Conservation (phyloP, 2,113 vertebrate genomes). For the Hepsetus odoe region DNA sequence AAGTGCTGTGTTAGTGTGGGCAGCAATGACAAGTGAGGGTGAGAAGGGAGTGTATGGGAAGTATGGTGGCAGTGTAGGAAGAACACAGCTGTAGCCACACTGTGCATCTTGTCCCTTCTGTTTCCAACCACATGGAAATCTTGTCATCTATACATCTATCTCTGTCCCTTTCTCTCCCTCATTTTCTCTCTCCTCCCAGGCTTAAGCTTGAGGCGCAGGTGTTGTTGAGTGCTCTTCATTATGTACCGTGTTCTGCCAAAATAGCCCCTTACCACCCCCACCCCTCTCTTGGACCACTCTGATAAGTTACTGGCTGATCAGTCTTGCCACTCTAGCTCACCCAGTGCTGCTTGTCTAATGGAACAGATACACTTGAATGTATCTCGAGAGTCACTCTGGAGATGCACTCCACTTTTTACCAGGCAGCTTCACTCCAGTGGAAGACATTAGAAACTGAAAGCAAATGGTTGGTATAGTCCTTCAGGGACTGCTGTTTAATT, state of each 20-base stretch:
- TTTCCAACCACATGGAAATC: constrained; percentile 5
- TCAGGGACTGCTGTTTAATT: background rate
- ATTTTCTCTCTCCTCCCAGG: background rate
- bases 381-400: constrained; percentile 2
- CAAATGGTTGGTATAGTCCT: background rate
- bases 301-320: constrained; percentile 36
- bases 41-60: background rate
- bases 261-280: background rate
- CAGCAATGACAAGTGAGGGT: background rate
- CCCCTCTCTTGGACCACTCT: constrained; percentile 4
- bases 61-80: background rate
- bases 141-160: background rate
- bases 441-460: background rate
- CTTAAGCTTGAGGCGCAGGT: constrained; percentile 27
- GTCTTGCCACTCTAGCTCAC: constrained; percentile 30
- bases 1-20: background rate
- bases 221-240: constrained; percentile 35
- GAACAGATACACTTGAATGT: constrained; percentile 17
- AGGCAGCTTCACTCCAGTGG: background rate
- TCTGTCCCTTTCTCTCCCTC: no score
- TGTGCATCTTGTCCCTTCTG: background rate
- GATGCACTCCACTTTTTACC: background rate
- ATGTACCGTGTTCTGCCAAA: constrained; percentile 21
- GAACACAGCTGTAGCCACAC: background rate
- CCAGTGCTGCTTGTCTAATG: constrained; percentile 28